Evolutionary conservation across 1,140 invertebrate genomes (phyloP).

Genomic region (Microvelia longipes): DNA sequence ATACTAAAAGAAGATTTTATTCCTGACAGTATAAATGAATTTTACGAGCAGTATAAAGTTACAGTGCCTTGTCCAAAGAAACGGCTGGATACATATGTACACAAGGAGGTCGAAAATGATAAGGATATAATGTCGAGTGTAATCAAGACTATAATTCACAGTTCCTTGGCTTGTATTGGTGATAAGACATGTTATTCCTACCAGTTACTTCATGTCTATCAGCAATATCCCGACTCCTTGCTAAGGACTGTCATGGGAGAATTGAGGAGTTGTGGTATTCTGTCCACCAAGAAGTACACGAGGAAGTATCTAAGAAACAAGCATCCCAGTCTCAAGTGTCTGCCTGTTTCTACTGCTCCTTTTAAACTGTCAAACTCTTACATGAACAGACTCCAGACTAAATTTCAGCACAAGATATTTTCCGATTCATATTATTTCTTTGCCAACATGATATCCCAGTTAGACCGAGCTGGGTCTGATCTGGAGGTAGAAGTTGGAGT

Average conservation of each 20-base stretch:
- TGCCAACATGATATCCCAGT: not conserved
- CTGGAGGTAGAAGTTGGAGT: conserved; percentile 5
- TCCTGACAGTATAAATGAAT: conserved; percentile 17
- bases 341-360: conserved; percentile 27
- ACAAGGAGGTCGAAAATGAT: conserved; percentile 24
- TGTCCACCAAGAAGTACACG: not conserved
- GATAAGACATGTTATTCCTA: conserved; percentile 44
- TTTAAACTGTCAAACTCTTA: conserved; percentile 21
- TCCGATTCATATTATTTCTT: conserved; percentile 21
- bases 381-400: conserved; percentile 34
- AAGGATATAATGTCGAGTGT: conserved; percentile 28
- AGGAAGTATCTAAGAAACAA: conserved; percentile 7
- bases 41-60: conserved; percentile 17
- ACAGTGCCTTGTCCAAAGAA: conserved; percentile 7
- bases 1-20: conserved; percentile 4
- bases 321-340: conserved; percentile 7
- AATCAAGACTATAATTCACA: conserved; percentile 29
- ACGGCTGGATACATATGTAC: conserved; percentile 6
- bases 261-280: conserved; percentile 37
- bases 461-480: not conserved
- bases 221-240: conserved; percentile 47
- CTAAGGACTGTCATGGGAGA: conserved; percentile 40
- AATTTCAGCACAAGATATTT: conserved; percentile 35
- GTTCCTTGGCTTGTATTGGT: conserved; percentile 41
- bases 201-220: conserved; percentile 53